Conservation (phyloP, 2,113 vertebrate species). For the Carassius auratus region DNA sequence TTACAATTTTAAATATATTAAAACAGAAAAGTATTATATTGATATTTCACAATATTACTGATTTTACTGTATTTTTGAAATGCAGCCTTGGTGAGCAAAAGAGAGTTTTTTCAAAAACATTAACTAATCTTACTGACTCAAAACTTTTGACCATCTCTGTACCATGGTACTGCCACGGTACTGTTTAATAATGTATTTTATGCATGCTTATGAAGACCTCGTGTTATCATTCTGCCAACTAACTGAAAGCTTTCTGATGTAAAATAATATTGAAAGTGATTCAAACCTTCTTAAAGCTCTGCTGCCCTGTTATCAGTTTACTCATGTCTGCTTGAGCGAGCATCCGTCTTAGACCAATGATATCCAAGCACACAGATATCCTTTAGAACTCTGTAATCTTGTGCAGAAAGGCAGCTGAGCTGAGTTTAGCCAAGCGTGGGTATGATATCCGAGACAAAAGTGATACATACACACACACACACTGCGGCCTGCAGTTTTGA, state of each 20-base stretch:
- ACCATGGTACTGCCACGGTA: too few relatives aligned
- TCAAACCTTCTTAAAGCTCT: conserved; percentile 23
- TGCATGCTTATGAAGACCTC: too few relatives aligned
- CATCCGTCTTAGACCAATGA: not conserved
- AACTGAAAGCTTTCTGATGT: conserved; percentile 5
- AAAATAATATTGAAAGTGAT: conserved; percentile 31
- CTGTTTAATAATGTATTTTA: too few relatives aligned
- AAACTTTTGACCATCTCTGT: too few relatives aligned
- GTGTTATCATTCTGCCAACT: not conserved
- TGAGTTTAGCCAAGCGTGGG: conserved; percentile 12
- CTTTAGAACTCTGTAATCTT: conserved; percentile 6
- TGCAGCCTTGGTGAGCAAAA: too few relatives aligned
- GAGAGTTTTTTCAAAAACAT: too few relatives aligned
- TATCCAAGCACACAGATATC: conserved; percentile 19
- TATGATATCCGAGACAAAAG: conserved; percentile 32
- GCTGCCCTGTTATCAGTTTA: conserved; percentile 18
- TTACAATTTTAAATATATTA: too few relatives aligned
- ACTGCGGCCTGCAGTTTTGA: not conserved
- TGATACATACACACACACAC: conserved; percentile 24
- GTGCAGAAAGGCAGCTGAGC: not conserved
- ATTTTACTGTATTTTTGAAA: too few relatives aligned
- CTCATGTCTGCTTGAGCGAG: not conserved
- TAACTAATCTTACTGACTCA: too few relatives aligned
- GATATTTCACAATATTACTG: too few relatives aligned
- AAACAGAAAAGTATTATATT: too few relatives aligned